Conservation (phyloP, 2,113 vertebrate species). For the Pollimyrus isidori region DNA sequence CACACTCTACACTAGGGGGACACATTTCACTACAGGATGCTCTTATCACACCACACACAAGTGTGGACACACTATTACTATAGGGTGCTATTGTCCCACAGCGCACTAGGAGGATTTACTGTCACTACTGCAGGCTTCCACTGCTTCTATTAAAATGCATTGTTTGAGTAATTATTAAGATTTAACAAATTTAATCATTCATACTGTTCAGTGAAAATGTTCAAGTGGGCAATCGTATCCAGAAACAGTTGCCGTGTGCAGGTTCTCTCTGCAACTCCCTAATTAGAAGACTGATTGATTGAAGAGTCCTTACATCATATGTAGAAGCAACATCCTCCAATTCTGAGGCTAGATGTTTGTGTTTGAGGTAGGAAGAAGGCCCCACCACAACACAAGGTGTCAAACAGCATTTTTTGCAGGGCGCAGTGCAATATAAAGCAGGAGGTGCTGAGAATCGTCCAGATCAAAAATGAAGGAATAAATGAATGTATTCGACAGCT, state of each 20-base stretch:
- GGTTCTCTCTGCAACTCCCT: too few species aligned
- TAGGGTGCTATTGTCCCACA: neutral
- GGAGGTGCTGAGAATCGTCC: neutral
- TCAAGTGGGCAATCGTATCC: neutral
- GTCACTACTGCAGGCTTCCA: neutral
- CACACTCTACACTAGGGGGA: neutral
- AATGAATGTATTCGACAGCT: neutral
- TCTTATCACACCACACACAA: neutral
- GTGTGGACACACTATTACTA: neutral
- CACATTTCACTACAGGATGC: neutral
- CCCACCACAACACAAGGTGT: neutral
- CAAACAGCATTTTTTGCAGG: neutral
- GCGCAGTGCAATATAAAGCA: neutral
- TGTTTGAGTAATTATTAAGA: neutral
- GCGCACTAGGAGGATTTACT: neutral
- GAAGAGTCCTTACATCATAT: neutral
- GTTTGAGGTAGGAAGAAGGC: neutral
- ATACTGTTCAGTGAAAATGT: neutral
- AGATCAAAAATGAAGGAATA: neutral
- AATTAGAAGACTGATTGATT: too few species aligned
- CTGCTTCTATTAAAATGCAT: neutral
- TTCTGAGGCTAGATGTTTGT: neutral
- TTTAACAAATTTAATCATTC: neutral
- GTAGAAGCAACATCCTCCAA: neutral
- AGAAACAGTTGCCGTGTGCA: too few species aligned